Conservation (phyloP, 2,888 invertebrate genomes). For the Pristionchus entomophagus region DNA sequence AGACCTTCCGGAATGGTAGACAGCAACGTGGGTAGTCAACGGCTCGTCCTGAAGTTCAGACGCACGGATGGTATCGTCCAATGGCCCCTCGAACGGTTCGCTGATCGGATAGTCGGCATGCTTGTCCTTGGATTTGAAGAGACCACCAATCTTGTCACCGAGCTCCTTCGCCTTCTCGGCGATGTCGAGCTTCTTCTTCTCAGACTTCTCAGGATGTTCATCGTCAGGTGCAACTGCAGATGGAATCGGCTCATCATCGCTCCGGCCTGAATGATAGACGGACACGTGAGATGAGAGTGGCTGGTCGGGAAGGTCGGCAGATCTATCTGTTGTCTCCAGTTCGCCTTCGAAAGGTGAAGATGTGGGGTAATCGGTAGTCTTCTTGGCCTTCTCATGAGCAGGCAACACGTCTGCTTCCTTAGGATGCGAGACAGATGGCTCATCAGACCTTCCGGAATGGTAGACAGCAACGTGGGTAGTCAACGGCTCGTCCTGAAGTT, state of each 20-base stretch:
- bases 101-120: slow-evolving; percentile 10
- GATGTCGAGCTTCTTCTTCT: slow-evolving; percentile 36
- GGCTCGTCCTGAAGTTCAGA: background rate
- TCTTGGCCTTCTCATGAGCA: background rate
- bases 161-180: slow-evolving; percentile 11
- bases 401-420: background rate
- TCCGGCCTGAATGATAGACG: slow-evolving; percentile 31
- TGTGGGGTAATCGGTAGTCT: slow-evolving; percentile 13
- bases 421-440: background rate
- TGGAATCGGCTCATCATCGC: background rate
- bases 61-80: background rate
- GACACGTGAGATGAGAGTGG: slow-evolving; percentile 2
- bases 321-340: slow-evolving; percentile 21
- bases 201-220: background rate
- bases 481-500: background rate
- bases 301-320: background rate
- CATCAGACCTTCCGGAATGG: background rate
- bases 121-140: slow-evolving; percentile 15
- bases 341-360: slow-evolving; percentile 27
- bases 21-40: background rate
- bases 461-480: background rate
- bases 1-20: slow-evolving; percentile 8
- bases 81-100: slow-evolving; percentile 10
- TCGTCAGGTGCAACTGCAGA: background rate
- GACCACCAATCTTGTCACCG: slow-evolving; percentile 32